Evolutionary conservation across 2,888 invertebrate genomes (phyloP).

Genomic region (Cerastis rubricosa): DNA sequence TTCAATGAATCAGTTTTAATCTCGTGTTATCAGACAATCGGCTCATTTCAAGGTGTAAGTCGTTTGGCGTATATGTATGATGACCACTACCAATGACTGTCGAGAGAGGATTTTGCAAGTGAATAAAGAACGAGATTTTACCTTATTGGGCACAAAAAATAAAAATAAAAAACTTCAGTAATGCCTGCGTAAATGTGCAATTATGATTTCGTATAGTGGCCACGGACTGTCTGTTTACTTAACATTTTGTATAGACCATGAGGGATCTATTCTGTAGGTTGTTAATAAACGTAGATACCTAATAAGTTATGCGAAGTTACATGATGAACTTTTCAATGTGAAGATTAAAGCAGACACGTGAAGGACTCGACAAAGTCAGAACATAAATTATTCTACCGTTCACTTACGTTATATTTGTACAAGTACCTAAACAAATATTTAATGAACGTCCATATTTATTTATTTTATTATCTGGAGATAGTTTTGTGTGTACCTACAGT

Average conservation of each 20-base stretch:
- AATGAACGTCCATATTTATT: conserved; percentile 60
- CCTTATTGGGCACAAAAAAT: too few species aligned
- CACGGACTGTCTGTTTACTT: background rate
- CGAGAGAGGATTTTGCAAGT: background rate
- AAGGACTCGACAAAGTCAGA: conserved; percentile 52
- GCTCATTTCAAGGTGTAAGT: conserved; percentile 73
- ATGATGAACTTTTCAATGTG: conserved; percentile 61
- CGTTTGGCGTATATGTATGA: conserved; percentile 66
- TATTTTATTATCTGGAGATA: conserved; percentile 59
- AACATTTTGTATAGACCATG: conserved; percentile 3
- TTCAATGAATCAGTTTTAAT: conserved; percentile 69
- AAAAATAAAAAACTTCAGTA: too few species aligned
- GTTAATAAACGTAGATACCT: conserved; percentile 17
- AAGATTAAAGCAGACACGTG: conserved; percentile 51
- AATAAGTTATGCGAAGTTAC: conserved; percentile 44
- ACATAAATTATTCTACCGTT: conserved; percentile 51
- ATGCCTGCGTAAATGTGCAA: background rate
- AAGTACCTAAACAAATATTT: conserved; percentile 55
- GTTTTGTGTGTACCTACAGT: conserved; percentile 44
- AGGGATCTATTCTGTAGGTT: conserved; percentile 11
- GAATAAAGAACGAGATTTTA: background rate
- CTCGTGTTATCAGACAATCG: conserved; percentile 70
- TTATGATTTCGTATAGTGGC: background rate
- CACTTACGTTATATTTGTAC: conserved; percentile 43
- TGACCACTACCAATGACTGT: conserved; percentile 51